Conservation (phyloP, 2,797 vertebrate genomes). For the Rhyacichthys aspro region DNA sequence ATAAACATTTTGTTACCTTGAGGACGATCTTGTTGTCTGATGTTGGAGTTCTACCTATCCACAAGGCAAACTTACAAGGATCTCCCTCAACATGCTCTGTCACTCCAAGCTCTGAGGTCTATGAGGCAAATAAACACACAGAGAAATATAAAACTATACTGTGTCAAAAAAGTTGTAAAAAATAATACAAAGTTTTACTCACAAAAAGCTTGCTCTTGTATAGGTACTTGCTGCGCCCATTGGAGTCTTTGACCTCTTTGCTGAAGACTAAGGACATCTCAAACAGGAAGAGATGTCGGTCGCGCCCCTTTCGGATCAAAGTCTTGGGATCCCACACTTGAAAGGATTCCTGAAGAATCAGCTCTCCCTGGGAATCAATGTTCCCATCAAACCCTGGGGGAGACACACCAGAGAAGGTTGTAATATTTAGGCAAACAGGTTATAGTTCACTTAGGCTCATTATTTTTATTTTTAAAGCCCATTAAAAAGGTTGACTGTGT, state of each 20-base stretch:
- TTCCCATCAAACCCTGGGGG: slow-evolving; percentile 95
- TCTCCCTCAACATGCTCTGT: slow-evolving; percentile 98
- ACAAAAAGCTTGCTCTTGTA: slow-evolving; percentile 95
- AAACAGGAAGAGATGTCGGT: slow-evolving; percentile 98
- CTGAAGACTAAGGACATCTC: slow-evolving; percentile 99
- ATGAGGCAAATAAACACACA: slow-evolving; percentile 20
- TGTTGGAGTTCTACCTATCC: slow-evolving; percentile 95
- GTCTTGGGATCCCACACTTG: slow-evolving; percentile 99
- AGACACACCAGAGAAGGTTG: not conserved
- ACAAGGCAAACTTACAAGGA: slow-evolving; percentile 97
- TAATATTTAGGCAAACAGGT: no score
- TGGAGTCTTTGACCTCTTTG: slow-evolving; percentile 99
- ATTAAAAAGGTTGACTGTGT: not conserved
- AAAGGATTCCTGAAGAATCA: slow-evolving; percentile 98
- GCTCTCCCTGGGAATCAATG: slow-evolving; percentile 97
- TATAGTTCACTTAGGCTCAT: no score
- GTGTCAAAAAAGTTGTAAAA: not conserved
- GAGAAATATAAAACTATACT: not conserved
- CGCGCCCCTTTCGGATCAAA: slow-evolving; percentile 95
- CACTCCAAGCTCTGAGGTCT: slow-evolving; percentile 98
- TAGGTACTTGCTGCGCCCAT: slow-evolving; percentile 96
- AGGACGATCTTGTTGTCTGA: slow-evolving; percentile 99
- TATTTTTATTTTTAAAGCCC: not conserved
- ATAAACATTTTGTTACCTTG: slow-evolving; percentile 82
- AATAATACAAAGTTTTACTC: slow-evolving; percentile 65